Base-by-base conservation (phyloP, 2,888 invertebrate species). In the Rhamnusium bicolor region DNA sequence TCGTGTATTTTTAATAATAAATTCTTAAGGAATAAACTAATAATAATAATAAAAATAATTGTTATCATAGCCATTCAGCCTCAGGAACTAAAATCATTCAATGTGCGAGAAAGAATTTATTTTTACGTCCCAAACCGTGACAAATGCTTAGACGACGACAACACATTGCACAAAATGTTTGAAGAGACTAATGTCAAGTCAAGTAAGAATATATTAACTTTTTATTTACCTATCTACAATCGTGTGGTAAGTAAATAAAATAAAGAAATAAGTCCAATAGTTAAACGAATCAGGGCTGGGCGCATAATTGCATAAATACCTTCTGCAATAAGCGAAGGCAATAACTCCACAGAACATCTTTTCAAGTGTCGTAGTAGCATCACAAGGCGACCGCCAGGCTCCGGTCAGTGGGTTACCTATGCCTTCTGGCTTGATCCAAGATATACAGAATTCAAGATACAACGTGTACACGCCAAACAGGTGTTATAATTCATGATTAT, bases 321-420 rank as follows among this genome's bases (percentile, higher is more conserved):
- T 73, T 67, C 70, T 68, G 60, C 65, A 29, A 47, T 51, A 66
- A 65, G 62, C 21, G 3, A 18, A 49, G 51, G 16, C 53, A 32
- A 21, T 53, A 53, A 47, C 53, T 53, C 19, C 65, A 8, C 19
- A 47, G 21, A 65, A 53, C 65, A 29, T 65, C 53, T 53, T 65
- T 27, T 19, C 32, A 65, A 53, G 46, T 61, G 46, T 32, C 53
- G 63, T 51, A n/a, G n/a, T n/a, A 58, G 32, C 14, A 14, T 29
- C 18, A 14, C 40, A n/a, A 19, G 61, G 53, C 69, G 51, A 46
- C 29, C 69, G 71, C 65, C 72, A 53, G 71, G 62, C 73, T 73
- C 61, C 84, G 85, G 85, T 85, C 85, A 85, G 80, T 85, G 82
- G 85, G 85, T 85, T 85, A 85, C 84, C 84, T 85, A 85, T 84